Base-by-base conservation (phyloP, 2,113 vertebrate species). In the Pterocles burchelli region DNA sequence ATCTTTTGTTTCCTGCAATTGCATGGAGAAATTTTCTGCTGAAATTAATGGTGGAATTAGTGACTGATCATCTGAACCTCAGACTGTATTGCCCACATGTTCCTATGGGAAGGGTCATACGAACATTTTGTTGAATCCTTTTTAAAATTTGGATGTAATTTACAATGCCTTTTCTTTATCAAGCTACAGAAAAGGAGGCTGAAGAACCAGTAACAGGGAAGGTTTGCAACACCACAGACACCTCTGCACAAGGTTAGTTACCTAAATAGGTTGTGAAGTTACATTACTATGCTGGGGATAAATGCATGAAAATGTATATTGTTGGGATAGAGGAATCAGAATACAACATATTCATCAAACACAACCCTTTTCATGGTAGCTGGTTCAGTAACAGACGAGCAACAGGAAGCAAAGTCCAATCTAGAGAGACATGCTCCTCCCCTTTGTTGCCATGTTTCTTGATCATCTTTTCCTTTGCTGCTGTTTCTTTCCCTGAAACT, bases 181-280 rank as follows among this genome's bases (percentile, higher is more conserved):
- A 57, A 29, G 4, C 14, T 55, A 25, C 59, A 93, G 91, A 81
- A 46, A 9, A 58, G 29, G 4, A 65, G 11, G 7, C 17, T 66
- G 84, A 70, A 71, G 57, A 57, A 46, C 31, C 19, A 52, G 48
- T 20, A 46, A 25, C 17, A 28, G 15, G 4, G 36, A 48, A 59
- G 7, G 21, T 46, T 46, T 95, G 94, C 45, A 77, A 74, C 21
- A 41, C 17, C 61, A 81, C 88, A 57, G 88, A 58, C 21, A 38
- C 18, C 28, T 62, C 85, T 54, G n/a, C 19, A 28, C 43, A 62
- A 94, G 94, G 94, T 95, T 45, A 75, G 94, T 92, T 66, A 33
- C 38, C 7, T 41, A 48, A 45, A 68, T 1, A 51, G 26, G 14
- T 1, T n/a, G 29, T 33, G 57, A 58, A 85, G 9, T 67, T 59